Evolutionary conservation across 1,140 invertebrate genomes (phyloP).

Genomic region (Drosophila athabasca): DNA sequence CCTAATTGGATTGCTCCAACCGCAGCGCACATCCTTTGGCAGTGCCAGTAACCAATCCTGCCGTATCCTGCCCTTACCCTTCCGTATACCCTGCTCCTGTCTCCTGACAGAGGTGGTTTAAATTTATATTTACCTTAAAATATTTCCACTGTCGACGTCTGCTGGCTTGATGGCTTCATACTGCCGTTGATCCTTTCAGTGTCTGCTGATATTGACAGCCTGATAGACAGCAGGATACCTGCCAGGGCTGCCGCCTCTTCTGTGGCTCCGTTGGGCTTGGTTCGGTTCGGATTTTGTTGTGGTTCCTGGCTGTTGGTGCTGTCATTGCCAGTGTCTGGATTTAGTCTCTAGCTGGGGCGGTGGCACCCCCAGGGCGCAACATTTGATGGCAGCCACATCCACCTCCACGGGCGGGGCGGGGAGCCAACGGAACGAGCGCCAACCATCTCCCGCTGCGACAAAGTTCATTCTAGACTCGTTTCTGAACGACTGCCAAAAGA

Average conservation of each 20-base stretch:
- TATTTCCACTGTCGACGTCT: constrained; percentile 37
- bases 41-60: constrained; percentile 18
- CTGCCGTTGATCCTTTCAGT: constrained; percentile 47
- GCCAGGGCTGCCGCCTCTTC: constrained; percentile 6
- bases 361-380: constrained; percentile 34
- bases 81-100: background rate
- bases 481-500: constrained; percentile 15
- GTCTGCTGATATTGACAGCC: constrained; percentile 68
- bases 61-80: constrained; percentile 12
- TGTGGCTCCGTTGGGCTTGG: too few relatives aligned
- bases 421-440: background rate
- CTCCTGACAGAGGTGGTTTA: constrained; percentile 38
- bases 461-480: constrained; percentile 32
- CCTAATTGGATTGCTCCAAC: constrained; percentile 69
- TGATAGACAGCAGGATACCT: constrained; percentile 68
- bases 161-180: constrained; percentile 47
- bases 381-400: constrained; percentile 39
- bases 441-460: constrained; percentile 27
- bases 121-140: constrained; percentile 69
- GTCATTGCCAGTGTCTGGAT: constrained; percentile 37
- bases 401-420: background rate
- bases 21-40: constrained; percentile 23
- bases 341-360: constrained; percentile 12
- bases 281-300: constrained; percentile 1
- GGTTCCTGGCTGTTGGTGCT: constrained; percentile 13